Evolutionary conservation across 2,113 vertebrate species (phyloP), one percentile per base, ranked within the genome.

Genomic region (Cololabis saira): DNA sequence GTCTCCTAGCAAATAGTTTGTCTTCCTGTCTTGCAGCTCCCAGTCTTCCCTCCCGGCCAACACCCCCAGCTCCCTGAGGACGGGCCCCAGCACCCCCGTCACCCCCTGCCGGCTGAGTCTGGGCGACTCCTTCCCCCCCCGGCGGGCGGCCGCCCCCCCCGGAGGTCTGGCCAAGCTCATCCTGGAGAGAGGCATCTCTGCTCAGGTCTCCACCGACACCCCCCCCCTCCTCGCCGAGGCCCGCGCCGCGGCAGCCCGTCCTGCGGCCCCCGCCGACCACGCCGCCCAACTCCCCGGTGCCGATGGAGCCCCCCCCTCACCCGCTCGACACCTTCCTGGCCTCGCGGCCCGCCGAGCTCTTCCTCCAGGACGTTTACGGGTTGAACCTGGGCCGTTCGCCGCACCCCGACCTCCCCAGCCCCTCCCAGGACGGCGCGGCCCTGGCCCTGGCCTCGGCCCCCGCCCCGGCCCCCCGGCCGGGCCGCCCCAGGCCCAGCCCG

Each of bases 161-260:
- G 76, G 86, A 24, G 91, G 95, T 4, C 87, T 99, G 68, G 92
- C 97, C 57, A 95, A 95, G 77, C 93, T 99, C 40, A 78, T 99
- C n/a, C 91, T 96, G 48, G 96, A 99, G 67, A 93, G 80, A 59
- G 98, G 98, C 68, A 99, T 99, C 80, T 99, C 98, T 14, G 97
- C 76, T 44, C 95, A 96, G 78, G 93, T 94, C 64, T 95, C 96
- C 0, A 76, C 89, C 1, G 91, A 92, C 43, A 86, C 1, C 83
- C 0, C 0, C 88, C 0, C 85, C 88, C 0, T 0, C 85, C 12
- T 76, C 90, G 52, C 85, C 89, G 27, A 92, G 70, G 50, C 50
- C 80, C 24, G 51, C 90, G 9, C 8, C 76, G 66, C 66, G 2
- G 76, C 72, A 19, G 47, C 80, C 56, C 51, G 87, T 83, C 7